Evolutionary conservation across 2,888 invertebrate species (phyloP).

Genomic region (Drosophila yooni): DNA sequence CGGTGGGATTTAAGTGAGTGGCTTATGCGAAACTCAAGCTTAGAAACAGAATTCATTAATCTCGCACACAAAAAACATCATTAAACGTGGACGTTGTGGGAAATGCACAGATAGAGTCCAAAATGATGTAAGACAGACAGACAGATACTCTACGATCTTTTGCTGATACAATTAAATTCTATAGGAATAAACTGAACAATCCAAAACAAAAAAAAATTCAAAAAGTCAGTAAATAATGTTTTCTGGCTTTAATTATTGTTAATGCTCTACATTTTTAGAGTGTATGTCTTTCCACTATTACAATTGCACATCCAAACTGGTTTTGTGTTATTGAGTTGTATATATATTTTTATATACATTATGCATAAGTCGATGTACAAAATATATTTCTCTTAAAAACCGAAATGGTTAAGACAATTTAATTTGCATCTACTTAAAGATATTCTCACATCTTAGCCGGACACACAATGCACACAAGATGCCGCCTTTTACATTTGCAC

Average conservation of each 20-base stretch:
- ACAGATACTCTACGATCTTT: constrained; percentile 2
- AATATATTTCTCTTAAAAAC: not conserved
- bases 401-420: not conserved
- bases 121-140: not conserved
- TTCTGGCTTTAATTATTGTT: not conserved
- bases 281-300: not conserved
- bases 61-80: constrained; percentile 59
- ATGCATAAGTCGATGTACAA: not conserved
- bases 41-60: constrained; percentile 72
- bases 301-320: not conserved
- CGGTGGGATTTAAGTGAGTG: constrained; percentile 5
- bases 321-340: not conserved
- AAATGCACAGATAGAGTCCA: constrained; percentile 41
- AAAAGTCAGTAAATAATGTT: not conserved
- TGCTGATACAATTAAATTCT: not conserved
- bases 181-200: not conserved
- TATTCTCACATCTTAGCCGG: not conserved
- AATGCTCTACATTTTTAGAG: not conserved
- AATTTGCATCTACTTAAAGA: not conserved
- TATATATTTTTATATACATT: not conserved
- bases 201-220: not conserved
- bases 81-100: constrained; percentile 56
- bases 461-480: not conserved
- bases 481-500: constrained; percentile 1
- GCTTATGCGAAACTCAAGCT: constrained; percentile 56